A percentile compares a stretch with the other conserved stretches of the same genome.
Evolutionary conservation across 2,888 invertebrate genomes (phyloP).

Genomic region (Frankliniella intonsa): DNA sequence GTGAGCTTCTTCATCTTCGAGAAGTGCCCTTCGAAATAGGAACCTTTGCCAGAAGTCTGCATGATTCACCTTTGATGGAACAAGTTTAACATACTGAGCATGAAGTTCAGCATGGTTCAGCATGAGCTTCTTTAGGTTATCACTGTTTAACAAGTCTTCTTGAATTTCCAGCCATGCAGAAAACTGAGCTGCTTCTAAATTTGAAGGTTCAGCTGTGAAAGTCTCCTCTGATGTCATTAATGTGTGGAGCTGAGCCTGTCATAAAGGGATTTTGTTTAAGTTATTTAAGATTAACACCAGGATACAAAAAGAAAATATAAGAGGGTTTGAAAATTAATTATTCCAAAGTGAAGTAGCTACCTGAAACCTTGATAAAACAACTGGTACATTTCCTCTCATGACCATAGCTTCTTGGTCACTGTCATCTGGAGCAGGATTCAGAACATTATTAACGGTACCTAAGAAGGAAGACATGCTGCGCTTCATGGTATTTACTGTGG

Average conservation of each 20-base stretch:
- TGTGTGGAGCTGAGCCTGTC: neutral
- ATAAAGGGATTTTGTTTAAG: neutral
- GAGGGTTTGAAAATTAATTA: neutral
- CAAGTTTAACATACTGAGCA: conserved; percentile 50
- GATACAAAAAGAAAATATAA: neutral
- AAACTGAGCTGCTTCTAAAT: conserved; percentile 44
- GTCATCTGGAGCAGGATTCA: conserved; percentile 64
- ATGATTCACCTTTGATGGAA: conserved; percentile 55
- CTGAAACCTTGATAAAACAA: conserved; percentile 58
- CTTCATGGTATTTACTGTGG: conserved; percentile 67
- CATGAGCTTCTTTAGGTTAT: conserved; percentile 50
- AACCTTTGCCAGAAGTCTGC: conserved; percentile 79
- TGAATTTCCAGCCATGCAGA: conserved; percentile 46
- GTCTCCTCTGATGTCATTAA: conserved; percentile 41
- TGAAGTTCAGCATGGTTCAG: conserved; percentile 49
- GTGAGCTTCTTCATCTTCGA: conserved; percentile 68
- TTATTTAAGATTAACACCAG: neutral
- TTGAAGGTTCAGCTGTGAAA: conserved; percentile 47
- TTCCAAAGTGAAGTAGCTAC: conserved; percentile 41
- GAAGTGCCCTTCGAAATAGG: conserved; percentile 72
- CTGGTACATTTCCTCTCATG: conserved; percentile 62
- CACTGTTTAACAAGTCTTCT: conserved; percentile 44
- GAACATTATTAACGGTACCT: conserved; percentile 64
- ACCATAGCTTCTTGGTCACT: conserved; percentile 67
- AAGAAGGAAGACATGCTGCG: conserved; percentile 67